Evolutionary conservation across 1,140 invertebrate species (phyloP), one percentile per base, ranked within the genome.

Genomic region (Tetramorium alpestre): DNA sequence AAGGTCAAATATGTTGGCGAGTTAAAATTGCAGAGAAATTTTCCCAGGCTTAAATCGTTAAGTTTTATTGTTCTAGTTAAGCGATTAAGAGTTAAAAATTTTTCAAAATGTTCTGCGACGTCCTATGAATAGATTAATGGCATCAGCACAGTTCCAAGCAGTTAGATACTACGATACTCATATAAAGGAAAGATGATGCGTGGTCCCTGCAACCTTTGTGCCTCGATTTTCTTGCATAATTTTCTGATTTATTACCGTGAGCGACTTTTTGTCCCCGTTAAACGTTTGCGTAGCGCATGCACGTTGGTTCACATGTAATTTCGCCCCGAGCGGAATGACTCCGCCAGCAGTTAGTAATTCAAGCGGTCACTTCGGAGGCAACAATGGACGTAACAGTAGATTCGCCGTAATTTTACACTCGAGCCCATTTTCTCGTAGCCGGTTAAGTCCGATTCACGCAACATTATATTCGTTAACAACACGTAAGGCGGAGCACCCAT

Each of bases 321-420:
- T n/a, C 44, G 77, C 51, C 51, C 60, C 49, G 73, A 85, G 67
- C 62, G 13, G 54, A 80, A 38, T 60, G 18, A 49, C 62, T 62
- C 54, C 33, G 47, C 72, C 64, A 25, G 44, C 22, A 13, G 76
- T 73, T 72, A 84, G 91, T 91, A 91, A 92, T 88, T 92, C 87
- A 90, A 90, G 91, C 76, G 90, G 84, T 84, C 87, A 90, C 89
- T 91, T 87, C 62, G 69, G 85, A 87, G 73, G 69, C 86, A 82
- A 90, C 91, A 92, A 92, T 86, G 89, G 38, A 58, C 58, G 86
- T 91, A 92, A 91, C 89, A 86, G 88, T 92, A 92, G 91, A 92
- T 88, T 86, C 90, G 90, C 72, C 90, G 88, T 91, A 91, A 92
- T 88, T 92, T 88, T 91, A 91, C 85, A 85, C 90, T 89, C 73